Evolutionary conservation across 30 jellyfish, hydroid and myxozoan species (phyloP).

Genomic region (Rhopilema esculentum): DNA sequence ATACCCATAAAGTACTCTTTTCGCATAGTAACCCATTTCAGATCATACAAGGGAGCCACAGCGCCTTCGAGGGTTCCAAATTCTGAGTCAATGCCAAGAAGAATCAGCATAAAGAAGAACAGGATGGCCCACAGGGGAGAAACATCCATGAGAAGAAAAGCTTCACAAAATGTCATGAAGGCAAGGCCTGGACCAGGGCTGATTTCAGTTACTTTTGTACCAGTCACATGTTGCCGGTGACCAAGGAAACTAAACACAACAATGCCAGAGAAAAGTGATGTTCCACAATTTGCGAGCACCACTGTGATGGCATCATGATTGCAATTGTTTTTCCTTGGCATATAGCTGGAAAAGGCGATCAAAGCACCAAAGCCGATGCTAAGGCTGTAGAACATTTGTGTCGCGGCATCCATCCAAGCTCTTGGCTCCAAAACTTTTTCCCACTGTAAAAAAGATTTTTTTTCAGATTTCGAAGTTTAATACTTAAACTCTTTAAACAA

Average conservation of each 20-base stretch:
- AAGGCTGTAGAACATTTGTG: conserved; percentile 95
- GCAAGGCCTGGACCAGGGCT: conserved; percentile 99
- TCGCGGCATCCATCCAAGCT: conserved; percentile 99
- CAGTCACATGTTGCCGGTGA: conserved; percentile 84
- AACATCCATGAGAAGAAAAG: conserved; percentile 95
- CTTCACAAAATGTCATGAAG: conserved; percentile 95
- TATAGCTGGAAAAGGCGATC: conserved; percentile 96
- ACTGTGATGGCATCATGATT: conserved; percentile 84
- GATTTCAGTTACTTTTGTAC: conserved; percentile 80
- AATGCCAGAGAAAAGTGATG: conserved; percentile 96
- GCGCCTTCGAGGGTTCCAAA: conserved; percentile 98
- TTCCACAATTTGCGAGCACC: conserved; percentile 93
- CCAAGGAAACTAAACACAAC: conserved; percentile 94
- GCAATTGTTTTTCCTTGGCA: conserved; percentile 96
- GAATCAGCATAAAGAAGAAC: conserved; percentile 92
- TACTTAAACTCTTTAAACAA: no score
- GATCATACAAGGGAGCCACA: conserved; percentile 95
- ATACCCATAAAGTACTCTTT: conserved; percentile 92
- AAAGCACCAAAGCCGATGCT: conserved; percentile 98
- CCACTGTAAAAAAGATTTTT: conserved; percentile 72
- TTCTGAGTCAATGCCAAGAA: conserved; percentile 95
- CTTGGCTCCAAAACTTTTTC: conserved; percentile 71
- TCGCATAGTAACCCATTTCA: conserved; percentile 90
- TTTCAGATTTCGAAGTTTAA: no score
- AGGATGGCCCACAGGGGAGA: conserved; percentile 98